Evolutionary conservation across 2,888 invertebrate genomes (phyloP), one percentile per base, ranked within the genome.

Genomic region (Adela reaumurella): DNA sequence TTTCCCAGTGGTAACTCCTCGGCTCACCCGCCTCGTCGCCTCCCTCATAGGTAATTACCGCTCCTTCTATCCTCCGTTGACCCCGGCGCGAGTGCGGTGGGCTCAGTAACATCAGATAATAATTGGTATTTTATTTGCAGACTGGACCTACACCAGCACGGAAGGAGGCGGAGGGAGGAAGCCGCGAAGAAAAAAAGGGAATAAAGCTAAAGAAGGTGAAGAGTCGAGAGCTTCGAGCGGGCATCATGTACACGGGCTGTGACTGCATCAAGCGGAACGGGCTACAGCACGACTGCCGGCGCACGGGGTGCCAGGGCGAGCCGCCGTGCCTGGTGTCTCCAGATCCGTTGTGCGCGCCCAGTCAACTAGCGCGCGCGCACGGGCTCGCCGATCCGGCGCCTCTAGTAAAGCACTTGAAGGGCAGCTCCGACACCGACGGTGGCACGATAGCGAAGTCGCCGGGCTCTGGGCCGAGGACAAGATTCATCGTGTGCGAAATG

Each of bases 201-300:
- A 70, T 70, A 61, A 72, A 68, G 56, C 62, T 80, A 49, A 73
- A 72, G 60, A 65, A 74, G 59, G 74, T 67, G 6, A 77, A 74
- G 55, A 79, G 80, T 59, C 74, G 82, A 49, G 83, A 82, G 59
- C 63, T 84, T 53, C 72, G 83, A 28, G 81, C 77, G 50, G 80
- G 83, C 18, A 64, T 79, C 43, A 74, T 83, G 67, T 77, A 80
- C 58, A 76, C 77, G 50, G 81, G 82, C 55, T 83, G 83, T 58
- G 79, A 81, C 57, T 84, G 84, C 59, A 76, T 81, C 51, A 82
- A 81, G 55, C 77, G 82, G 50, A 83, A 84, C 56, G 84, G 84
- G 18, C 68, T 84, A 28, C 83, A 84, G 59, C 83, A 83, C 56
- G 77, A 81, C 52, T 83, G 83, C 59, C 77, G 80, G 24, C 71